Base-by-base conservation (phyloP, 2,113 vertebrate species). In the Archilochus colubris region DNA sequence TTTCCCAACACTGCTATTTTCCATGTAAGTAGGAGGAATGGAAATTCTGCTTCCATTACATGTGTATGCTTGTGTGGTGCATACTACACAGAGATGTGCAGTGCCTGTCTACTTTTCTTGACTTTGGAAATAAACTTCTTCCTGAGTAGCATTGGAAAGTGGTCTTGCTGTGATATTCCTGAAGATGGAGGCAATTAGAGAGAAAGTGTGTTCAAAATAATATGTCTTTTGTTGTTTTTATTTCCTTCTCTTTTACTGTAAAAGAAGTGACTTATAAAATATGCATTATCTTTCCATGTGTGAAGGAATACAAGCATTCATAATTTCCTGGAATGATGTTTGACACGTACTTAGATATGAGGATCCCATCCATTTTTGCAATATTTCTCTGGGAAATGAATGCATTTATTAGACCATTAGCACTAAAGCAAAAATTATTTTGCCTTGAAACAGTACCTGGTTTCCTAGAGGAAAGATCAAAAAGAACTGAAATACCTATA, bases 101-200 rank as follows among this genome's bases (percentile, higher is more conserved):
- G 17, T 73, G 53, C 46, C 18, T 79, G 33, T 62, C 24, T 70
- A 36, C 40, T 89, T 86, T 54, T 58, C 63, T 66, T 57, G 62
- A 72, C 62, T 84, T 85, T 66, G 43, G 70, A 80, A 82, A 94
- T 22, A 85, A 77, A 58, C 3, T 15, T 66, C n/a, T 79, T 84
- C 40, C 66, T 61, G 50, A 8, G 30, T 69, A 33, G 44, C 14
- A 54, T 20, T 46, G 31, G 33, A 55, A 92, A 85, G 30, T 38
- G 43, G 38, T 62, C 50, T 50, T 96, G 50, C 66, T 73, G 27
- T 57, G 62, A 63, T 12, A 18, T 66, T 76, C 53, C 14, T 80
- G 61, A 62, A 55, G 70, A 69, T 43, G 36, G 28, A 87, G 33
- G 31, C 17, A 38, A 58, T 38, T 89, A 82, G 7, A 73, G 23